Base-by-base conservation (phyloP, 2,797 vertebrate species). In the Luscinia megarhynchos region DNA sequence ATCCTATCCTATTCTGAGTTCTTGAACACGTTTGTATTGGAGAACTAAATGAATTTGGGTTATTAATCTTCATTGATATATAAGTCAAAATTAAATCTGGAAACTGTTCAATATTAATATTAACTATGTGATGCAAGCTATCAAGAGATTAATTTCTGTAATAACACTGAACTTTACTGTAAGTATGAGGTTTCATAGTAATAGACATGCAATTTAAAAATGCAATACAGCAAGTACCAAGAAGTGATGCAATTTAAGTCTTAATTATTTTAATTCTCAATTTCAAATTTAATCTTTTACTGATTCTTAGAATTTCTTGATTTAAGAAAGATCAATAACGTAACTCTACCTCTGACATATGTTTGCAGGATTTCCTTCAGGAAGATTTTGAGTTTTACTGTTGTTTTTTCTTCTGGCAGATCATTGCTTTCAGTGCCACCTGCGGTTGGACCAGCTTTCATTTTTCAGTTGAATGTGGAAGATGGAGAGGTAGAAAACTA, bases 401-500 rank as follows among this genome's bases (percentile, higher is more conserved):
- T 99, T 88, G 98, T 98, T 96, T 98, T 79, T 98, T 98, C 40
- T 84, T 98, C 99, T 90, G 98, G 98, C 99, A 99, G 99, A 95
- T 99, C 99, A 59, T 99, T 99, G 98, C 98, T 99, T 97, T 99
- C 99, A 70, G 98, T 99, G 85, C 98, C 98, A 96, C 98, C 99
- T 79, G 98, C 98, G 81, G 98, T 99, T 90, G 98, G 98, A 82
- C 99, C 99, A 70, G 97, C 99, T 80, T 99, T 99, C 97, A 99
- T 98, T 94, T 98, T 99, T 81, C 99, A 99, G 96, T 98, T 99
- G 97, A 99, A 99, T 67, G 98, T 99, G 78, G 99, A 99, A 90
- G 99, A 99, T 40, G 99, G 99, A 81, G 99, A 99, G 94, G 99
- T 99, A 67, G 99, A 99, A 98, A 99, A 99, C 97, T 99, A 99